phyloP scores from a whole-genome alignment of 2,888 invertebrate genomes.

The Eupithecia insigniata region DNA sequence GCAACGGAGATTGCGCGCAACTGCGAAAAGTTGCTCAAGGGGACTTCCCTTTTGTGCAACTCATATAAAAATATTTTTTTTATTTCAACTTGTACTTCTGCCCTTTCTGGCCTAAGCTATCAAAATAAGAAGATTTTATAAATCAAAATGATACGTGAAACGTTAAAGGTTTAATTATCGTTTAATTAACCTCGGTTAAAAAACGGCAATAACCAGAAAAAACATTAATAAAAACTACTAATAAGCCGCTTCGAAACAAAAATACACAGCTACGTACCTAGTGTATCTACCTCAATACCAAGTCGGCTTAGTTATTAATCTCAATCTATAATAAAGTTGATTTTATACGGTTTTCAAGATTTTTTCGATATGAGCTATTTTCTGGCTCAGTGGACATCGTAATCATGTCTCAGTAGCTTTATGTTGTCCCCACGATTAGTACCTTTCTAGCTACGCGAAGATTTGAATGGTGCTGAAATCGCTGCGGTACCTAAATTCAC shows the following conservation, averaged over 20 bases:
- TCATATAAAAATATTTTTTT: background rate
- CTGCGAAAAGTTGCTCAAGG: too few relatives aligned
- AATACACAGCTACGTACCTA: background rate
- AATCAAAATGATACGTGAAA: background rate
- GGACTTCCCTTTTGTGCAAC: too few relatives aligned
- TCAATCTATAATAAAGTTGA: background rate
- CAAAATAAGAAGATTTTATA: background rate
- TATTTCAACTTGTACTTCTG: background rate
- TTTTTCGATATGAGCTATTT: conserved; percentile 34
- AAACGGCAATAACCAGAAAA: background rate
- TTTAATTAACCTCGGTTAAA: too few relatives aligned
- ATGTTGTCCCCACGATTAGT: conserved; percentile 15
- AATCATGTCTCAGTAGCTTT: conserved; percentile 23
- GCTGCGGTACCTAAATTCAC: background rate
- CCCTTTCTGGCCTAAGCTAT: background rate
- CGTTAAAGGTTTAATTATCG: background rate
- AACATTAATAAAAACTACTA: too few relatives aligned
- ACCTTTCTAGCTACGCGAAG: background rate
- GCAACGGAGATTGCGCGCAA: too few relatives aligned
- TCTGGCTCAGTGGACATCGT: conserved; percentile 36
- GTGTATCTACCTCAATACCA: background rate
- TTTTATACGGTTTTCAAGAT: conserved; percentile 23
- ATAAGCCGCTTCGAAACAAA: background rate
- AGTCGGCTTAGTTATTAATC: background rate
- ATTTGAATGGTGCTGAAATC: background rate